A percentile compares a stretch with the other conserved stretches of the same genome.
phyloP scores from a whole-genome alignment of 1,140 invertebrate genomes.

The Dendrolimus kikuchii region DNA sequence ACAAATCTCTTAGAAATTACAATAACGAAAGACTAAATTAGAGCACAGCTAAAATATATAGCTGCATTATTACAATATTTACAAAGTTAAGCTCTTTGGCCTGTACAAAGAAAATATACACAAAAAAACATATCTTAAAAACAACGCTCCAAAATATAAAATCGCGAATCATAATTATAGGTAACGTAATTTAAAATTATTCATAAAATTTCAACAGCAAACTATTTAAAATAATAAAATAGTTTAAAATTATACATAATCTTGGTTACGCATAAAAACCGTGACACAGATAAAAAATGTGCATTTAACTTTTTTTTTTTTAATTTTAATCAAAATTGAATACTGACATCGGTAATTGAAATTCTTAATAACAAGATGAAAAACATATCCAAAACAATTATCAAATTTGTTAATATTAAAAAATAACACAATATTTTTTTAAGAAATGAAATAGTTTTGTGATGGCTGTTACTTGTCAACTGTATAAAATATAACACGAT shows the following conservation, averaged over 20 bases:
- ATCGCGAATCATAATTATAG: conserved; percentile 38
- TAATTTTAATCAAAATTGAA: neutral
- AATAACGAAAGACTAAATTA: conserved; percentile 55
- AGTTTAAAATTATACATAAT: conserved; percentile 29
- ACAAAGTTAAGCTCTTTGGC: conserved; percentile 66
- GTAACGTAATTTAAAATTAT: conserved; percentile 64
- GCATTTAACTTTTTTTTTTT: neutral
- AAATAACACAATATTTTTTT: too few relatives aligned
- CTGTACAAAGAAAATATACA: conserved; percentile 59
- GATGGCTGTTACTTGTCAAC: too few relatives aligned
- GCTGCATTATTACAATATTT: conserved; percentile 35
- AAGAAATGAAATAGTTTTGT: too few relatives aligned
- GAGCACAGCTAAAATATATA: conserved; percentile 36
- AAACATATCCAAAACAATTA: too few relatives aligned
- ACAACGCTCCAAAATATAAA: conserved; percentile 34
- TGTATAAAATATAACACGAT: too few relatives aligned
- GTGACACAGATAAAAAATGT: conserved; percentile 1
- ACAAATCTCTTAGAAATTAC: conserved; percentile 69
- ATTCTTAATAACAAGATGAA: too few relatives aligned
- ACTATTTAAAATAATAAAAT: conserved; percentile 28
- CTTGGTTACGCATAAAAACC: conserved; percentile 9
- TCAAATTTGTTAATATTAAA: too few relatives aligned
- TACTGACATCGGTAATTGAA: too few relatives aligned
- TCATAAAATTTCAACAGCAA: conserved; percentile 60
- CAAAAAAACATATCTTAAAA: conserved; percentile 32